Percentiles rank a stretch among this genome's conserved stretches.
These are phyloP conservation scores for Bradypodion ventrale DNA, from an alignment of 2,797 vertebrate genomes.

Conservation along the genomic window DNA sequence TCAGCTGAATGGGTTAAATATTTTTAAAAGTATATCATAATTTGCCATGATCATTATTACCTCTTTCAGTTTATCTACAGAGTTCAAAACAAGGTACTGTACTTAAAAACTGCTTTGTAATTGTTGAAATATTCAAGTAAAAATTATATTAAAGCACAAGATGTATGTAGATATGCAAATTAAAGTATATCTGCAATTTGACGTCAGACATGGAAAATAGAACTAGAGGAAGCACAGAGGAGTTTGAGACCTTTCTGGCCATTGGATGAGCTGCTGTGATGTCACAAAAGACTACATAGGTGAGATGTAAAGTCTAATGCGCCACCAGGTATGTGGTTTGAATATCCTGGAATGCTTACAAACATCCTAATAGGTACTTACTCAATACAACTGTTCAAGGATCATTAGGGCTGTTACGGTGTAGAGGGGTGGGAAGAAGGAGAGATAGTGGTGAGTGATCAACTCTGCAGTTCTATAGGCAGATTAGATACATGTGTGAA, in stretches of 20 bases:
- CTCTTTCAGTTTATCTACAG: not conserved
- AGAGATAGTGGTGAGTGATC: not conserved
- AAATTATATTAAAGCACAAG: not conserved
- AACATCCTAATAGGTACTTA: not conserved
- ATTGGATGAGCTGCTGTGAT: not conserved
- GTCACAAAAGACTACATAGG: not conserved
- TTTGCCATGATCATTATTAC: not conserved
- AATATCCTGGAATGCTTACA: not conserved
- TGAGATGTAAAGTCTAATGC: not conserved
- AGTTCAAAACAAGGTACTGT: not conserved
- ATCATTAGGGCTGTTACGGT: no score
- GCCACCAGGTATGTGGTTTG: not conserved
- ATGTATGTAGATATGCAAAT: not conserved
- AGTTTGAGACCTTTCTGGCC: not conserved
- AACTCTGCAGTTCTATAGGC: not conserved
- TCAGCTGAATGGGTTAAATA: not conserved
- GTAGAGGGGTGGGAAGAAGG: not conserved
- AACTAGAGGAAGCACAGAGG: not conserved
- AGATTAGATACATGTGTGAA: not conserved
- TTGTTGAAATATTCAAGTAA: not conserved
- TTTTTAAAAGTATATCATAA: not conserved
- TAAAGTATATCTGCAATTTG: not conserved
- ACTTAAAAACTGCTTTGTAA: not conserved
- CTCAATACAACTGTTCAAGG: not conserved
- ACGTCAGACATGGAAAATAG: no score